These are phyloP conservation scores for Microcebus tavaratra DNA, from an alignment of 2,113 vertebrate genomes.

Conservation along the genomic window DNA sequence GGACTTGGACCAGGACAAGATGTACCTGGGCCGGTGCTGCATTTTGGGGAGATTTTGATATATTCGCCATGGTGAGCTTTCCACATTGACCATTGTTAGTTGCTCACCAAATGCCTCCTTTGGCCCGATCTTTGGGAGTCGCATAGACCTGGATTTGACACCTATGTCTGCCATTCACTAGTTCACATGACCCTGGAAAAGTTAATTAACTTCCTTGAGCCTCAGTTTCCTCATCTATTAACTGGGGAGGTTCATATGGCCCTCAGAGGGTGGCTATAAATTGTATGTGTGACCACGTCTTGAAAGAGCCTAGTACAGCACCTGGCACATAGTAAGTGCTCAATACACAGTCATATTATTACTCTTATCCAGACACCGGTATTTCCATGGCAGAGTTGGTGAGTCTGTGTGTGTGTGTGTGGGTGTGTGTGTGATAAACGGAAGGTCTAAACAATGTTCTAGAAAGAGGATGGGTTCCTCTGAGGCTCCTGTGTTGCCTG, in stretches of 20 bases:
- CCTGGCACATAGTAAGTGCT: neutral
- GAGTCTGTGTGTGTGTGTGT: neutral
- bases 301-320: neutral
- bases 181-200: neutral
- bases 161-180: neutral
- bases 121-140: neutral
- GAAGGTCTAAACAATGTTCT: too few relatives aligned
- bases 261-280: neutral
- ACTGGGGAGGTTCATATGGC: neutral
- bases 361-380: neutral
- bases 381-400: neutral
- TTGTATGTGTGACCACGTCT: neutral
- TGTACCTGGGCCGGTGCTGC: neutral
- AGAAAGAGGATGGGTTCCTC: too few relatives aligned
- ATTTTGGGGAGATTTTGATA: neutral
- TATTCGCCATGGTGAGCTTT: neutral
- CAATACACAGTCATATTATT: rapidly evolving
- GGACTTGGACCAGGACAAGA: neutral
- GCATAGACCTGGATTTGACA: neutral
- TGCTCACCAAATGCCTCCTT: too few relatives aligned
- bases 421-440: too few relatives aligned
- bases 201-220: neutral
- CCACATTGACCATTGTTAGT: neutral
- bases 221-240: neutral
- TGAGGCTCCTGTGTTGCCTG: too few relatives aligned